These are phyloP conservation scores for Myotis pilosus DNA, from an alignment of 2,797 vertebrate species.

Conservation along the genomic window DNA sequence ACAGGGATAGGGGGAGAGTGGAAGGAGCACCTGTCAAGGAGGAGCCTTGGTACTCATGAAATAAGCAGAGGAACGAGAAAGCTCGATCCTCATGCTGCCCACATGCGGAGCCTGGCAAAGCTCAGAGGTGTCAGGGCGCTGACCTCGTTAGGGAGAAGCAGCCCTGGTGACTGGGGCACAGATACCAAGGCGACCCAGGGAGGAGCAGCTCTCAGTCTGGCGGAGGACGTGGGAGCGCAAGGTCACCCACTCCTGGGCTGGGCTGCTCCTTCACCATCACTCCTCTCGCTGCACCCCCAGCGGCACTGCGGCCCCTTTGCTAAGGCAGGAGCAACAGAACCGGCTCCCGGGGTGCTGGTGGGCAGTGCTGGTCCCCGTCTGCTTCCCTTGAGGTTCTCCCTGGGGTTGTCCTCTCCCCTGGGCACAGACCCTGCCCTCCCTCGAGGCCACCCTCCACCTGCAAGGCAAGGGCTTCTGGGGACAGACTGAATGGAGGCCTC, in stretches of 20 bases:
- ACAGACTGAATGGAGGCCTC: slow-evolving; percentile 89
- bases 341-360: no score
- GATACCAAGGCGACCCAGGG: background rate
- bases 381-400: background rate
- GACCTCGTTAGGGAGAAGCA: background rate
- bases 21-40: background rate
- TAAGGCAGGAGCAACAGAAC: background rate
- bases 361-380: background rate
- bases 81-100: background rate
- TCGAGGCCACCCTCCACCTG: background rate
- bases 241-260: background rate
- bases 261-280: rapidly evolving
- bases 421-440: background rate
- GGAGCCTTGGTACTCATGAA: background rate
- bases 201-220: background rate
- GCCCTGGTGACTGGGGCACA: background rate
- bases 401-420: background rate
- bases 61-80: background rate
- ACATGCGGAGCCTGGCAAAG: background rate
- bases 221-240: background rate
- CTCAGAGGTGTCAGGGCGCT: background rate
- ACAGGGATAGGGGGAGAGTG: background rate
- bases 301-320: rapidly evolving
- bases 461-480: slow-evolving; percentile 71
- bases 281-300: background rate